phyloP scores from a whole-genome alignment of 2,797 vertebrate species.

The Gephyroberyx darwinii region DNA sequence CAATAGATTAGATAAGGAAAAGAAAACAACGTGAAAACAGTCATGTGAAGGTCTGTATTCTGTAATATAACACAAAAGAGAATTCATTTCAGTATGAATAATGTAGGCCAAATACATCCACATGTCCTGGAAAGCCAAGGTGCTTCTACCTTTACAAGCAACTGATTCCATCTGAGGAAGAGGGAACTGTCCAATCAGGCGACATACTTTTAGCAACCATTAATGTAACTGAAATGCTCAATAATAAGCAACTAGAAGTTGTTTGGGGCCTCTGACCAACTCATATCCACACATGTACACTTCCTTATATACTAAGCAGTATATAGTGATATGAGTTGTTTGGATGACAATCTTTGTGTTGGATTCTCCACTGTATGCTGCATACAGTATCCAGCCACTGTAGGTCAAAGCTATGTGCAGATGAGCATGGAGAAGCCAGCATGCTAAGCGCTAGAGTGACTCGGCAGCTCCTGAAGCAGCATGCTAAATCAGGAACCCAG shows the following conservation, averaged over 20 bases:
- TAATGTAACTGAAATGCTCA: constrained; percentile 60
- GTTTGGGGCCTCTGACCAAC: constrained; percentile 56
- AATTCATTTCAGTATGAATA: constrained; percentile 16
- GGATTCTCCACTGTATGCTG: constrained; percentile 77
- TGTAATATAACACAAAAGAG: constrained; percentile 47
- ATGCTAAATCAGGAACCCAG: constrained; percentile 69
- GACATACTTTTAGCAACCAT: constrained; percentile 10
- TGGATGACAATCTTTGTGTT: constrained; percentile 65
- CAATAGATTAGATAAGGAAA: constrained; percentile 52
- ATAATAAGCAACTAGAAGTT: constrained; percentile 65
- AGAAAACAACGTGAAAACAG: constrained; percentile 56
- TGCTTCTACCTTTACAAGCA: constrained; percentile 31
- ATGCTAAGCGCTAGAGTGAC: constrained; percentile 76
- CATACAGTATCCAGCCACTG: constrained; percentile 78
- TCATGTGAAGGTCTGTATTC: constrained; percentile 52
- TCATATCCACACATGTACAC: constrained; percentile 66
- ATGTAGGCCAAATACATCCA: constrained; percentile 50
- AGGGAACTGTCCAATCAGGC: constrained; percentile 13
- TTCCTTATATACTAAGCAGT: constrained; percentile 63
- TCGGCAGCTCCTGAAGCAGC: constrained; percentile 72
- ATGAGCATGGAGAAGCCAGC: constrained; percentile 81
- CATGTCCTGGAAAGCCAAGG: constrained; percentile 55
- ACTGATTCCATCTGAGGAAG: constrained; percentile 21
- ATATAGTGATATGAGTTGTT: constrained; percentile 75
- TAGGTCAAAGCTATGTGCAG: constrained; percentile 70